Evolutionary conservation across 2,888 invertebrate species (phyloP).

Genomic region (Quadroppia sp.): DNA sequence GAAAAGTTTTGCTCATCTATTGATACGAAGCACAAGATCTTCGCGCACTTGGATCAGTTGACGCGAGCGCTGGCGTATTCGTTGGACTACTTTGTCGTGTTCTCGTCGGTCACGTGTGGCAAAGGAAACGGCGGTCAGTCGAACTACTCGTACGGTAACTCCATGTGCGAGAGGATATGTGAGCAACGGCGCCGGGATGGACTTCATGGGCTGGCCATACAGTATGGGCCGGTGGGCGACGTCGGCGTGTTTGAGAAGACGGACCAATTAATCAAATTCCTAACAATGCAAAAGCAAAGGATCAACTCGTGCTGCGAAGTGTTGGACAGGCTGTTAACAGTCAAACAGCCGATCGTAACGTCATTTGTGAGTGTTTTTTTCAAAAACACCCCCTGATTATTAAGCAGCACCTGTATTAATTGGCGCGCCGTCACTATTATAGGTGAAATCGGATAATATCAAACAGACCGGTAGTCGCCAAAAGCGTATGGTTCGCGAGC

Average conservation of each 20-base stretch:
- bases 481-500: background rate
- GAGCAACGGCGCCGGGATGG: slow-evolving; percentile 77
- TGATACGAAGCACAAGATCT: slow-evolving; percentile 76
- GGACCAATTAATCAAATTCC: background rate
- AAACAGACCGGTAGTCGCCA: background rate
- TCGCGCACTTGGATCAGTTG: slow-evolving; percentile 71
- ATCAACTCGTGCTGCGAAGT: background rate
- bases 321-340: background rate
- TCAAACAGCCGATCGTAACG: background rate
- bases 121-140: slow-evolving; percentile 93
- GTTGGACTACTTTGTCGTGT: slow-evolving; percentile 84
- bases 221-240: slow-evolving; percentile 98
- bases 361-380: background rate
- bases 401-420: too few relatives aligned
- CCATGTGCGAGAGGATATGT: slow-evolving; percentile 91
- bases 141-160: slow-evolving; percentile 91
- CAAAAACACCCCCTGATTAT: too few relatives aligned
- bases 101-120: slow-evolving; percentile 94
- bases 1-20: slow-evolving; percentile 71
- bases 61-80: slow-evolving; percentile 72
- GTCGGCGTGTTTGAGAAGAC: slow-evolving; percentile 70
- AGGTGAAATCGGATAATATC: too few relatives aligned
- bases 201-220: slow-evolving; percentile 81
- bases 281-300: background rate
- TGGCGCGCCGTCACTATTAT: background rate